Evolutionary conservation across 2,797 vertebrate genomes (phyloP), one percentile per base, ranked within the genome.

Genomic region (Melanogrammus aeglefinus): DNA sequence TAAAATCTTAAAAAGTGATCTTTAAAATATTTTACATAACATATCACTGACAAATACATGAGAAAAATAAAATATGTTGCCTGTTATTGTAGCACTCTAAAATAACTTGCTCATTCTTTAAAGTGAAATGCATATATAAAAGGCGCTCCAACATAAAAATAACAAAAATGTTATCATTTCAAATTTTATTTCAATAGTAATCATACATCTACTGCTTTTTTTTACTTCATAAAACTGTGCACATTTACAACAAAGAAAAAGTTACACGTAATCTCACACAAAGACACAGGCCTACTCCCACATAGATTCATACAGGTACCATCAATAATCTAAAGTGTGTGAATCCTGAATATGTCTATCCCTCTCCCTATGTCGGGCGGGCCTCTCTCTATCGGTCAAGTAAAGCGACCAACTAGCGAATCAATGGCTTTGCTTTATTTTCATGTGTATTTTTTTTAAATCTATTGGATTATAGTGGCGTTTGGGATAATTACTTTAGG

Each of bases 161-260:
- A 76, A 80, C 12, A 63, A 69, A 69, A 24, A 27, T 10, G 79
- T 83, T 94, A 95, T 93, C 94, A 91, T 91, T 91, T 95, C 86
- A 88, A 86, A 91, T 92, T 96, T 96, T 96, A 96, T 96, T 95
- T 94, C 85, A 92, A 89, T 89, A 81, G 88, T 91, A 87, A 92
- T 93, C 92, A 91, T 93, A 95, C 92, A 91, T 82, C 86, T 92
- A 90, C 86, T 90, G 90, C 86, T 90, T 83, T 90, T 88, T 76
- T 27, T 29, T 81, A 78, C 77, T 81, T 81, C 79, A 86, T 89
- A 93, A 91, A 90, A 90, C 92, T 92, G 76, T 86, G 79, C 84
- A 92, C 84, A 88, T 79, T 86, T 78, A 88, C 91, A 90, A 83
- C 82, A 83, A 74, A 74, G 76, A 86, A 27, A 69, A 16, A 90